Evolutionary conservation across 1,140 invertebrate genomes (phyloP).

Genomic region (Heliconius eleuchia): DNA sequence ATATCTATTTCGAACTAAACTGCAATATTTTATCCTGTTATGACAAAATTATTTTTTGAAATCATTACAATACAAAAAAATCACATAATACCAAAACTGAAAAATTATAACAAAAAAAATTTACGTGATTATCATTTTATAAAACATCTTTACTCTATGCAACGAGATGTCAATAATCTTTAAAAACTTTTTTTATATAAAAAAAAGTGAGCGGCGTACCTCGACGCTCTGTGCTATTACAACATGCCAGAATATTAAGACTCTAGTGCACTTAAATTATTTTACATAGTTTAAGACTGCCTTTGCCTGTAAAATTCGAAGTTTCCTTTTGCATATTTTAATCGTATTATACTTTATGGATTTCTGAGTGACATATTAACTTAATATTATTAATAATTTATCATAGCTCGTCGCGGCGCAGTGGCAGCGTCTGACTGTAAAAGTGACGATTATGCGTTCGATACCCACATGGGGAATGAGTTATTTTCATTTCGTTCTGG

Average conservation of each 20-base stretch:
- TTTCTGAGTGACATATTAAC: neutral
- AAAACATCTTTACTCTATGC: slow-evolving; percentile 8
- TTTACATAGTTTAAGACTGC: slow-evolving; percentile 16
- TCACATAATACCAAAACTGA: neutral
- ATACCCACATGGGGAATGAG: too few species aligned
- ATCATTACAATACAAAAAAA: too few species aligned
- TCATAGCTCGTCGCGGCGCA: neutral
- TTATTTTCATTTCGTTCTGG: too few species aligned
- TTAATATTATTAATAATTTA: neutral
- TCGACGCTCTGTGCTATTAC: slow-evolving; percentile 23
- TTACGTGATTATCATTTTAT: neutral
- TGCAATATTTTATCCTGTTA: neutral
- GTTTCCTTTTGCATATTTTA: slow-evolving; percentile 6
- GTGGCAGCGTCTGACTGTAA: too few species aligned
- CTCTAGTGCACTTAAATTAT: slow-evolving; percentile 14
- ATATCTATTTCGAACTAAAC: too few species aligned
- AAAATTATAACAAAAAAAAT: neutral
- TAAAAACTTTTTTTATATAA: slow-evolving; percentile 17
- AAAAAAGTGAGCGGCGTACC: slow-evolving; percentile 13
- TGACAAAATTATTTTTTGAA: neutral
- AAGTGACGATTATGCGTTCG: too few species aligned
- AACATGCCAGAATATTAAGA: slow-evolving; percentile 18
- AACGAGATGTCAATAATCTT: slow-evolving; percentile 28
- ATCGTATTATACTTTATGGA: slow-evolving; percentile 9
- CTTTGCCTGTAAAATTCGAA: neutral